Base-by-base conservation (phyloP, 1,140 invertebrate species). In the Sipha flava region DNA sequence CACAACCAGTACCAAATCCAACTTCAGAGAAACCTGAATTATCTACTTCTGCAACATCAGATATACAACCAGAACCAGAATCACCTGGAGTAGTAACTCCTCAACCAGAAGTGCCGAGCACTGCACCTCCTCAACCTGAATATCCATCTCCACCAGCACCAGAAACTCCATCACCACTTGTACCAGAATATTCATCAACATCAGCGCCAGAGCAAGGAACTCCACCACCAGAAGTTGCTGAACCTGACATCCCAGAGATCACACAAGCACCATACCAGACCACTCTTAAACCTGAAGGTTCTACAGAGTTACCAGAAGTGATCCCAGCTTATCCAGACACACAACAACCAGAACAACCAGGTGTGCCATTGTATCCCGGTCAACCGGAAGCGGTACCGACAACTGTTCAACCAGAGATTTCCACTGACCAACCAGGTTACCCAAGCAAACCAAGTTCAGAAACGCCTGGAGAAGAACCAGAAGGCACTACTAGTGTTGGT, bases 1-100 rank as follows among this genome's bases (percentile, higher is more conserved):
- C 18, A 83, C 84, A 45, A 85, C 86, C 54, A 83, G 82, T 21
- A 18, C 54, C 43, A 14, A n/a, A 4, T 82, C 87, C 82, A 86
- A 85, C 26, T 82, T 54, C n/a, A 84, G 84, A 37, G 86, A 86
- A 77, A 49, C 81, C 52, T 7, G 52, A 43, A 59, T 21, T 52
- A 26, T 62, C 49, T 31, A 40, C 34, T 0, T 12, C 85, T 6
- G 84, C 84, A 7, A 85, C 84, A 0, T n/a, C n/a, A n/a, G n/a
- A n/a, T n/a, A n/a, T n/a, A n/a, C n/a, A n/a, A n/a, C n/a, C n/a
- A n/a, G n/a, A n/a, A n/a, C 85, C 85, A 0, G 84, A 86, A 0
- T 84, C 83, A 23, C 84, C 85, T 2, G 84, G 37, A 9, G 34
- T 68, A 54, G 66, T 59, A 16, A 79, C 80, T 23, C 70, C 81